Evolutionary conservation across 2,113 vertebrate species (phyloP).

Genomic region (Platichthys stellatus): DNA sequence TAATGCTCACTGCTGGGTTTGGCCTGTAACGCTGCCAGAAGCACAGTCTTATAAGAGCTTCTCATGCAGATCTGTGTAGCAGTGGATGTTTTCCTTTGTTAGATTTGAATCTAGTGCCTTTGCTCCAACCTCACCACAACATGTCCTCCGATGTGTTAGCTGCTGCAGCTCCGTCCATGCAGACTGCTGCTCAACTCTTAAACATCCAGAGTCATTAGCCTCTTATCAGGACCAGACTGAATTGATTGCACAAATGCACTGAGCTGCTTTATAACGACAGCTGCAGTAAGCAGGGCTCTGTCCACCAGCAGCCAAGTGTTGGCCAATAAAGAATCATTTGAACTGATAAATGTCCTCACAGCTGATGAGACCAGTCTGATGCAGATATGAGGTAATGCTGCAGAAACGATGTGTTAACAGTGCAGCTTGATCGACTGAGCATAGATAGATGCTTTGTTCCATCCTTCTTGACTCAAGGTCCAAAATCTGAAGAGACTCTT

Average conservation of each 20-base stretch:
- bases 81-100: not conserved
- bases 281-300: not conserved
- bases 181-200: conserved; percentile 7
- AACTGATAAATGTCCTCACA: conserved; percentile 15
- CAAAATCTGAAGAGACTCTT: conserved; percentile 29
- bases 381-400: not conserved
- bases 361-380: not conserved
- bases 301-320: not conserved
- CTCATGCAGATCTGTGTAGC: not conserved
- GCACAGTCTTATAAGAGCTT: not conserved
- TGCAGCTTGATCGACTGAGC: not conserved
- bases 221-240: conserved; percentile 7
- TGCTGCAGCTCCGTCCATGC: not conserved
- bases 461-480: not conserved
- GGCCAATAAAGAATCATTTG: conserved; percentile 1
- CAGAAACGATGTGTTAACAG: not conserved
- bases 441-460: conserved; percentile 6
- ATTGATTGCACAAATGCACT: conserved; percentile 34
- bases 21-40: not conserved
- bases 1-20: not conserved
- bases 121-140: not conserved
- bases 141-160: too few species aligned
- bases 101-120: conserved; percentile 5
- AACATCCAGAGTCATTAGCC: conserved; percentile 13
- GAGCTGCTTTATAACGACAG: conserved; percentile 28